A percentile compares a stretch with the other conserved stretches of the same genome.
Conservation (phyloP, 2,888 invertebrate genomes). For the Tinea semifulvella region DNA sequence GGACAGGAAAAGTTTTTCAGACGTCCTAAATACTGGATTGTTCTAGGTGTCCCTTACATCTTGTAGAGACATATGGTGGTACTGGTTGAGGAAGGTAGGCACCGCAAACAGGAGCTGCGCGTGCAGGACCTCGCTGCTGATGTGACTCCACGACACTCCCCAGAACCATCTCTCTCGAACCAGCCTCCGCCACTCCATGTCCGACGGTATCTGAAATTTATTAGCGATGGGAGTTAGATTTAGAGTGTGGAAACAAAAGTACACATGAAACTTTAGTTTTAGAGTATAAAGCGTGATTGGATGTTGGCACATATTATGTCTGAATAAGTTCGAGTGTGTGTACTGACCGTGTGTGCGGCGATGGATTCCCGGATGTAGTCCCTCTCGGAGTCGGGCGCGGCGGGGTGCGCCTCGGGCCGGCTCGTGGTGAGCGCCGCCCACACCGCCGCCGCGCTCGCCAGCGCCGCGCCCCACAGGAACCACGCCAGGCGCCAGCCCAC, state of each 20-base stretch:
- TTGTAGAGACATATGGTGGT: conserved; percentile 28
- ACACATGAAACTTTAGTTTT: too few species aligned
- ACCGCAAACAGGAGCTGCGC: conserved; percentile 38
- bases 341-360: background rate
- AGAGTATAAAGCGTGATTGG: too few species aligned
- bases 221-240: too few species aligned
- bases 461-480: conserved; percentile 42
- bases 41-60: conserved; percentile 34
- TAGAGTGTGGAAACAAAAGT: too few species aligned
- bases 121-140: conserved; percentile 36
- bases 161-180: conserved; percentile 36
- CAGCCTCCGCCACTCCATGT: conserved; percentile 36
- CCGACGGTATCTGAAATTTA: background rate
- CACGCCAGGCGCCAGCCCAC: conserved; percentile 51
- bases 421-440: conserved; percentile 41
- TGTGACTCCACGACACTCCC: conserved; percentile 36
- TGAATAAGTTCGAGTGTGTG: too few species aligned
- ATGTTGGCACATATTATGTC: too few species aligned
- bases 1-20: too few species aligned
- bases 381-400: conserved; percentile 44
- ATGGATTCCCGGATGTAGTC: conserved; percentile 40
- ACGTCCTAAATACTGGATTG: too few species aligned
- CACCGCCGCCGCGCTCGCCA: conserved; percentile 36
- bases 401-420: conserved; percentile 38
- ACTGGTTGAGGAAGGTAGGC: conserved; percentile 32